Conservation (phyloP, 2,113 vertebrate genomes). For the Chamaetylas fuelleborni region DNA sequence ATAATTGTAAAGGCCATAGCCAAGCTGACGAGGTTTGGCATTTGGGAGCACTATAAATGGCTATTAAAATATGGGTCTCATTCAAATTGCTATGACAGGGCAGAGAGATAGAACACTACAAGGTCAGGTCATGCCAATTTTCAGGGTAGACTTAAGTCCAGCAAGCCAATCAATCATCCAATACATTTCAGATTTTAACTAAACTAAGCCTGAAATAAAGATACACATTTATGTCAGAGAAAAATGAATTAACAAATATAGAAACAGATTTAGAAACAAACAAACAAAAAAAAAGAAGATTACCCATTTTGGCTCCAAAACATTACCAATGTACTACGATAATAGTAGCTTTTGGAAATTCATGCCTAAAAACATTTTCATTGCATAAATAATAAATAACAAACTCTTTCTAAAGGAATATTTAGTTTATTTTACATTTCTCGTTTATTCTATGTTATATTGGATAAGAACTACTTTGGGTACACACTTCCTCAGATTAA, state of each 20-base stretch:
- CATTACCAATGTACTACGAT: background rate
- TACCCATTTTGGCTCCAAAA: background rate
- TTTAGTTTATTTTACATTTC: background rate
- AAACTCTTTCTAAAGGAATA: background rate
- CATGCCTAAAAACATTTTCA: background rate
- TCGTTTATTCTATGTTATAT: background rate
- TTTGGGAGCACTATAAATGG: background rate
- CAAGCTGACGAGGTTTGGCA: background rate
- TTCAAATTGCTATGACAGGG: background rate
- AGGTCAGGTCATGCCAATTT: conserved; percentile 7
- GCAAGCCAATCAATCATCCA: conserved; percentile 9
- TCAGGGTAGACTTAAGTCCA: background rate
- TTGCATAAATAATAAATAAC: background rate
- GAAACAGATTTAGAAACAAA: background rate
- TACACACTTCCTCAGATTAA: background rate
- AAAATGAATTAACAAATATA: background rate
- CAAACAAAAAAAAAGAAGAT: background rate
- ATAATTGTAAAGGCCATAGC: background rate
- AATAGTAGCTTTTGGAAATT: background rate
- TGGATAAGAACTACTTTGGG: background rate
- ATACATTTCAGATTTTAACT: conserved; percentile 11
- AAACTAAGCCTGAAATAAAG: conserved; percentile 38
- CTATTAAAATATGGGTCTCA: background rate
- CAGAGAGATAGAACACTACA: background rate
- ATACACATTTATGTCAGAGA: background rate